phyloP scores from a whole-genome alignment of 2,113 vertebrate genomes.

The Cinclus mexicanus region DNA sequence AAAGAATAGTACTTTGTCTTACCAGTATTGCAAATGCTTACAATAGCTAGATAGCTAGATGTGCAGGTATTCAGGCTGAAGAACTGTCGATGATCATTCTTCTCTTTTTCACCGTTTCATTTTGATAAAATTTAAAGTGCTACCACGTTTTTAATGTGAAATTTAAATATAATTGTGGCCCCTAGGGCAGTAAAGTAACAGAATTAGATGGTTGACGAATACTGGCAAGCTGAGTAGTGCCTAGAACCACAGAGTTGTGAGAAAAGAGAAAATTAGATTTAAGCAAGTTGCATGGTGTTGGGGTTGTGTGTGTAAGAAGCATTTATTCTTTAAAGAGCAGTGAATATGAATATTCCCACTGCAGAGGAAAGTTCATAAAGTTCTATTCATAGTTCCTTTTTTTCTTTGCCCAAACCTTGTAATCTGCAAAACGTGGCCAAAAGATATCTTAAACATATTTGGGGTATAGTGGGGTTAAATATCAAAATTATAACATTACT shows the following conservation, averaged over 20 bases:
- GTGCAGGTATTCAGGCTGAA: neutral
- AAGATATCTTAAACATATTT: neutral
- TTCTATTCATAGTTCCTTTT: neutral
- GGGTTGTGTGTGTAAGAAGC: neutral
- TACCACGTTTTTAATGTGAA: neutral
- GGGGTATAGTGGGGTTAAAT: neutral
- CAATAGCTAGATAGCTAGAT: neutral
- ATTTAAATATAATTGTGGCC: neutral
- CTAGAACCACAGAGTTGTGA: neutral
- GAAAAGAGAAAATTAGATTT: neutral
- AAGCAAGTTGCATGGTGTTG: neutral
- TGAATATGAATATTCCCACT: neutral
- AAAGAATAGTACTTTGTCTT: neutral
- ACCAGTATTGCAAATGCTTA: neutral
- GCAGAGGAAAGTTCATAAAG: neutral
- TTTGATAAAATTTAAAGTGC: neutral
- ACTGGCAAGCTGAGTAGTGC: neutral
- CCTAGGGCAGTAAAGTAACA: neutral
- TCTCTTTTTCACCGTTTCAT: neutral
- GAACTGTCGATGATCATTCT: neutral
- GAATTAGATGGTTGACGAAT: neutral
- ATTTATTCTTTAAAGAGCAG: neutral
- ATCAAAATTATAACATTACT: neutral
- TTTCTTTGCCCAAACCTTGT: neutral
- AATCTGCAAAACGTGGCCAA: neutral